phyloP scores from a whole-genome alignment of 2,113 vertebrate species.

The Hoplias malabaricus region DNA sequence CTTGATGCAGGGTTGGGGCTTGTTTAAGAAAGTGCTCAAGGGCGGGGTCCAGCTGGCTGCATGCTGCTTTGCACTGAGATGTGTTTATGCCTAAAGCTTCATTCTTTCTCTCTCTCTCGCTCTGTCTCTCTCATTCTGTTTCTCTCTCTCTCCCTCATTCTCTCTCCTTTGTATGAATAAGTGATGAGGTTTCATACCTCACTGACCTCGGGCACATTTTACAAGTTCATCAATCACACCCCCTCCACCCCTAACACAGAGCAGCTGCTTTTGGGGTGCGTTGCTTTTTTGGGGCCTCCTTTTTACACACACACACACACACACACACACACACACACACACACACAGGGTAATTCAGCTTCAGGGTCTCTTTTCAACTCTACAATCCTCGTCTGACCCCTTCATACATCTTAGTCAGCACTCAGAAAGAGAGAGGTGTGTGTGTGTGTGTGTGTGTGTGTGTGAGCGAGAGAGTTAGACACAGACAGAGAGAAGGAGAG shows the following conservation, averaged over 20 bases:
- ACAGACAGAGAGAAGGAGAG: constrained; percentile 23
- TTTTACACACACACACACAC: background rate
- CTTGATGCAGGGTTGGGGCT: constrained; percentile 41
- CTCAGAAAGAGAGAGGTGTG: constrained; percentile 33
- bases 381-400: constrained; percentile 27
- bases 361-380: background rate
- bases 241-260: constrained; percentile 4
- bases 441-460: constrained; percentile 50
- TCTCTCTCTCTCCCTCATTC: constrained; percentile 11
- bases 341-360: background rate
- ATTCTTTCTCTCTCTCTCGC: background rate
- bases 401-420: constrained; percentile 47
- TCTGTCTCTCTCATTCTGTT: background rate
- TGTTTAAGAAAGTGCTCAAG: constrained; percentile 51
- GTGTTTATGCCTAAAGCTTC: constrained; percentile 42
- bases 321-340: too few relatives aligned
- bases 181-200: constrained; percentile 55
- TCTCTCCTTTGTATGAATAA: constrained; percentile 44
- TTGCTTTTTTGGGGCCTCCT: constrained; percentile 30
- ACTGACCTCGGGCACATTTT: constrained; percentile 44
- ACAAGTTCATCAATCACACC: constrained; percentile 56
- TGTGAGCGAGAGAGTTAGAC: background rate
- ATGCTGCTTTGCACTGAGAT: constrained; percentile 13
- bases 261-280: constrained; percentile 42
- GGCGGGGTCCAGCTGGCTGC: constrained; percentile 36